Conservation (phyloP, 2,113 vertebrate genomes). For the Silurus glanis region DNA sequence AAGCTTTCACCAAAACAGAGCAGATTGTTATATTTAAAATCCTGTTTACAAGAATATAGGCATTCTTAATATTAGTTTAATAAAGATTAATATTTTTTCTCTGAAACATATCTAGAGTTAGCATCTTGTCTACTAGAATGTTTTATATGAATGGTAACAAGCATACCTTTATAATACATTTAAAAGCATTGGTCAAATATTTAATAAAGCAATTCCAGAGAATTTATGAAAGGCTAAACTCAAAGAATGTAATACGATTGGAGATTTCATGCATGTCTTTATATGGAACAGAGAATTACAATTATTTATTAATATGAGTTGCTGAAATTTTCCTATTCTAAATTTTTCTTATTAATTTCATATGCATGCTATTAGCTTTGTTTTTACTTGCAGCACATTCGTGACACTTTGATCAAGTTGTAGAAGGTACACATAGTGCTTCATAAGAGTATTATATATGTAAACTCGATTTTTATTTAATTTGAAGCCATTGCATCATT, state of each 20-base stretch:
- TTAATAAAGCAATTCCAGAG: background rate
- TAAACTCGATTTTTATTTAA: background rate
- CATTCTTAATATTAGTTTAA: background rate
- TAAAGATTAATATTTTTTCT: background rate
- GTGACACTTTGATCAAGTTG: background rate
- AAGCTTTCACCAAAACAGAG: background rate
- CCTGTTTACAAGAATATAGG: background rate
- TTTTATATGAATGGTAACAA: background rate
- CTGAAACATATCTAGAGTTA: background rate
- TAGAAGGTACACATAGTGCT: background rate
- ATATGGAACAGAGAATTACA: background rate
- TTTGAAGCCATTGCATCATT: background rate
- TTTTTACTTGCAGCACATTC: background rate
- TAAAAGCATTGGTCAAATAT: background rate
- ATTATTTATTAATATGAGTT: background rate
- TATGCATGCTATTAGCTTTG: background rate
- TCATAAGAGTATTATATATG: background rate
- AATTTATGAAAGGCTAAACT: background rate
- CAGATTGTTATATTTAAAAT: background rate
- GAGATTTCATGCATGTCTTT: background rate
- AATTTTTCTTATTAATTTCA: background rate
- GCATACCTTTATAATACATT: background rate
- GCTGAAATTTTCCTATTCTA: background rate
- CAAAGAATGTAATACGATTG: background rate
- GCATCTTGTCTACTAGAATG: background rate